Base-by-base conservation (phyloP, 2,888 invertebrate species). In the Tetragonisca angustula region DNA sequence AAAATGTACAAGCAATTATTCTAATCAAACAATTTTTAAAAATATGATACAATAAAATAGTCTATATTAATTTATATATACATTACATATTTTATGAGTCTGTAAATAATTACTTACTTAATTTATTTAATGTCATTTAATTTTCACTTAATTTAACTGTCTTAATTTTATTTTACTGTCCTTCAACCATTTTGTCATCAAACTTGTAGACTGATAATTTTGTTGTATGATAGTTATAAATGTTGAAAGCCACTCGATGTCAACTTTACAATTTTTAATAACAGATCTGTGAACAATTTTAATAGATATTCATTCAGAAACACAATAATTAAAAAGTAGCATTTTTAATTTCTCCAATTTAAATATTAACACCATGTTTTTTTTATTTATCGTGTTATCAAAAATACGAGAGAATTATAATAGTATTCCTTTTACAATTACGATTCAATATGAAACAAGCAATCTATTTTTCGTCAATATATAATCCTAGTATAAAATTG, bases 131-230 rank as follows among this genome's bases (percentile, higher is more conserved):
- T 43, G 2, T 43, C 43, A 43, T 9, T 43, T 43, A 43, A 43
- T 43, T 24, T 6, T 49, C 19, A 27, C 21, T 65, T 59, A 50
- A 61, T n/a, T n/a, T 2, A 70, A 24, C 19, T 59, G 56, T n/a
- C 24, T 27, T 21, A 83, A n/a, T 62, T 76, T 79, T 27, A 2
- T 17, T 52, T 73, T 68, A 24, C 61, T 83, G 17, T 90, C 90
- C 9, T 88, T 68, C 2, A 94, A 81, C 94, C 94, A 94, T 43
- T 92, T 86, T 5, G 88, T 85, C 93, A 94, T 93, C 36, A 87
- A 81, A 77, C 87, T 87, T 21, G 92, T 90, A 52, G 84, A 86
- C 43, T 81, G 49, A n/a, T 92, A 88, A 75, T 88, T 85, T 21
- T 90, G 82, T 77, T 90, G 82, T 71, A 92, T 84, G 49, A 91